A percentile compares a stretch with the other conserved stretches of the same genome.
Evolutionary conservation across 2,888 invertebrate species (phyloP).

Genomic region (Megastigmus dorsalis): DNA sequence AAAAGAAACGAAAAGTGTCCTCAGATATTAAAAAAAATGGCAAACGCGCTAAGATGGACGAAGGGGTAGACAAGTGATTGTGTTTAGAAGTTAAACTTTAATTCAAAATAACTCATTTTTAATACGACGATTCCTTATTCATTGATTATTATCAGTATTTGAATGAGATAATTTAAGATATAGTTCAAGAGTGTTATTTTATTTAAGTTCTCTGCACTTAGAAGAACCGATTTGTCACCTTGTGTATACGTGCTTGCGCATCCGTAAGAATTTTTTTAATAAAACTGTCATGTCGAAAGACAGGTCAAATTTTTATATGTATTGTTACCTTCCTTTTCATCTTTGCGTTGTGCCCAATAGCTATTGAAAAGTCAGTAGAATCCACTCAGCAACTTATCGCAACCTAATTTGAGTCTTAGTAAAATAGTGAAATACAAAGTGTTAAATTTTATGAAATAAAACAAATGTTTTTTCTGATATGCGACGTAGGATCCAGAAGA

Average conservation of each 20-base stretch:
- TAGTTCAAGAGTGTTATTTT: constrained; percentile 33
- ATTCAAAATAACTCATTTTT: constrained; percentile 33
- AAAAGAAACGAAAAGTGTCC: constrained; percentile 73
- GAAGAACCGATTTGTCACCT: constrained; percentile 12
- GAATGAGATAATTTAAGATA: constrained; percentile 13
- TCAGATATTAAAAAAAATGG: constrained; percentile 74
- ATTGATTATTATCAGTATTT: constrained; percentile 41
- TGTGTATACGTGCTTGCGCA: constrained; percentile 34
- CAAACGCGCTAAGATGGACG: constrained; percentile 72
- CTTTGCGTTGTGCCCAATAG: constrained; percentile 60
- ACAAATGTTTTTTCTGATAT: constrained; percentile 60
- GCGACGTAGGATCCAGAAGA: constrained; percentile 79
- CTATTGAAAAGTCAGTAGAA: constrained; percentile 4
- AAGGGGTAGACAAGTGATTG: constrained; percentile 72
- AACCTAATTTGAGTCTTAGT: neutral
- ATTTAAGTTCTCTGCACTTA: constrained; percentile 16
- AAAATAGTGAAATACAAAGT: neutral
- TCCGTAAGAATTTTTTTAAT: constrained; percentile 62
- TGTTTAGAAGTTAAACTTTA: constrained; percentile 59
- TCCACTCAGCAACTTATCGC: neutral
- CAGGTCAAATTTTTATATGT: constrained; percentile 54
- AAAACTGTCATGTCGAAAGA: constrained; percentile 63
- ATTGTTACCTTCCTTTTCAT: constrained; percentile 61
- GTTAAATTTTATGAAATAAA: constrained; percentile 29
- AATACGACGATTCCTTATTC: constrained; percentile 22